Conservation (phyloP, 2,888 invertebrate species). For the Rhingia campestris region DNA sequence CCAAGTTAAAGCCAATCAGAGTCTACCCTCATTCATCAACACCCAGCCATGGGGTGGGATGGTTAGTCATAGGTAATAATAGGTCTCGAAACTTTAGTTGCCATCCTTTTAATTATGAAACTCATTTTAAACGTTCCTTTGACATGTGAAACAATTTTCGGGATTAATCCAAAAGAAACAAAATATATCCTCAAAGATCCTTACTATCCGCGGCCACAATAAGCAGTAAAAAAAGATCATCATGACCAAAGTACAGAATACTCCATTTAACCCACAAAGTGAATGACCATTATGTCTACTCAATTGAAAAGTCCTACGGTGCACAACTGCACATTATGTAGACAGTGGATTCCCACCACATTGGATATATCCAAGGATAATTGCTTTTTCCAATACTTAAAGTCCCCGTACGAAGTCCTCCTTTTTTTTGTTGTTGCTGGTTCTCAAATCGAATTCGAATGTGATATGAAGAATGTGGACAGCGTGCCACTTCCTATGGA, state of each 20-base stretch:
- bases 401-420: conserved; percentile 24
- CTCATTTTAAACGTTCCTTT: no score
- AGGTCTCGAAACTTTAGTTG: no score
- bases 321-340: background rate
- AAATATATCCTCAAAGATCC: no score
- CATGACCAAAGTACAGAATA: background rate
- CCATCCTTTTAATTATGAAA: no score
- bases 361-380: conserved; percentile 35
- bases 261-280: conserved; percentile 2
- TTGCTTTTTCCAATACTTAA: conserved; percentile 48
- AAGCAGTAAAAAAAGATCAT: no score
- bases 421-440: background rate
- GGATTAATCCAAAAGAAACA: no score
- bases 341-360: background rate
- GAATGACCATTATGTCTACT: conserved; percentile 4
- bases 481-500: background rate
- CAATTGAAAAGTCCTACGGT: conserved; percentile 1
- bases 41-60: no score
- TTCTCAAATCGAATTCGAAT: conserved; percentile 31
- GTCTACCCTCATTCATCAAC: no score
- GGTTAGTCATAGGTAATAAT: no score
- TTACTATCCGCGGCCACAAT: no score
- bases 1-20: no score
- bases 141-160: no score
- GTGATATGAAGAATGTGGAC: conserved; percentile 23